Conservation (phyloP, 2,113 vertebrate species). For the Drymodes brunneopygia region DNA sequence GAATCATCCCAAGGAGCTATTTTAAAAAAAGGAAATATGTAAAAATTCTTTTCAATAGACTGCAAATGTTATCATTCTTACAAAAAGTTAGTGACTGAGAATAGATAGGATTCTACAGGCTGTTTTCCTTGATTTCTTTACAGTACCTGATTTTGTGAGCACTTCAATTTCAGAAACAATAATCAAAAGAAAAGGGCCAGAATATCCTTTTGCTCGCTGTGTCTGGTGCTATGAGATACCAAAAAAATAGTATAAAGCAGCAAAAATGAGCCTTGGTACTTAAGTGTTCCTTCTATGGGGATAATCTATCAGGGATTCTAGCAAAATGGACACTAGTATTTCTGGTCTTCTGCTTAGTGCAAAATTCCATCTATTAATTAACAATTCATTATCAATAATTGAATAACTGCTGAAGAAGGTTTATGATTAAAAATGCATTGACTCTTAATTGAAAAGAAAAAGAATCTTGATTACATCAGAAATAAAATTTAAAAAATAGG, state of each 20-base stretch:
- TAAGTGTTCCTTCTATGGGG: not conserved
- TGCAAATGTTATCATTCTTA: not conserved
- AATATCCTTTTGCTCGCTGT: not conserved
- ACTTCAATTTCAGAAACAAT: not conserved
- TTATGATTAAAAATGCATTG: not conserved
- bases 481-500: not conserved
- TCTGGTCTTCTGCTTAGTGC: not conserved
- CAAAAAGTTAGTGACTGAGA: fast-evolving
- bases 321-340: not conserved
- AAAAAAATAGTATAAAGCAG: not conserved
- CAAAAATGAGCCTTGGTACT: not conserved
- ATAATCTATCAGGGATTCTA: not conserved
- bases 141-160: not conserved
- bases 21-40: not conserved
- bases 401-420: not conserved
- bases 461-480: not conserved
- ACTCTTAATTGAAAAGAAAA: not conserved
- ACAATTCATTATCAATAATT: not conserved
- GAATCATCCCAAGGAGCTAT: not conserved
- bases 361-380: not conserved
- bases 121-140: not conserved
- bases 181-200: not conserved
- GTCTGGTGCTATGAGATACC: not conserved
- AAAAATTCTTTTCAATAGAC: not conserved
- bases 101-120: not conserved